phyloP scores from a whole-genome alignment of 2,113 vertebrate species.

The Tichodroma muraria region DNA sequence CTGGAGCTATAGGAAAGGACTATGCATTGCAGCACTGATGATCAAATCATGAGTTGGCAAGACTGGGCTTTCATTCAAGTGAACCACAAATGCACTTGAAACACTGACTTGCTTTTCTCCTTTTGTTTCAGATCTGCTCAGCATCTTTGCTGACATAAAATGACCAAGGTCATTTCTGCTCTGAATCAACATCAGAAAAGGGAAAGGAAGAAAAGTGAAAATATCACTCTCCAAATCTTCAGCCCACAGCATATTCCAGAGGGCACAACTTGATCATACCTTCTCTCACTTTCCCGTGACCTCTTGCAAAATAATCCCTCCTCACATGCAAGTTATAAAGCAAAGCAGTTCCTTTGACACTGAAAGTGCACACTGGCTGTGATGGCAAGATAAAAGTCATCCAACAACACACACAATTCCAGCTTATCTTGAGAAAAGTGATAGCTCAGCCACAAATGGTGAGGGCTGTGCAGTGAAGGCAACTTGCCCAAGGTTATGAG shows the following conservation, averaged over 20 bases:
- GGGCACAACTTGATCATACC: background rate
- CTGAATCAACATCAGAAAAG: conserved; percentile 50
- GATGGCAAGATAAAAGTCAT: conserved; percentile 65
- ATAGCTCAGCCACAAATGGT: conserved; percentile 39
- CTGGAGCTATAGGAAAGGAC: conserved; percentile 22
- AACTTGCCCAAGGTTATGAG: background rate
- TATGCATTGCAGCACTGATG: background rate
- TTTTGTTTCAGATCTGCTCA: conserved; percentile 45
- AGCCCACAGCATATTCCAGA: background rate
- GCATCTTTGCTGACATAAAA: conserved; percentile 39
- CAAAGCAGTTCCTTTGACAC: conserved; percentile 44
- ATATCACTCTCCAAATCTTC: conserved; percentile 9
- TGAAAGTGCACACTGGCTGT: background rate
- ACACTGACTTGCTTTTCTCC: background rate
- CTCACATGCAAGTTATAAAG: conserved; percentile 1
- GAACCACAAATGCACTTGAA: conserved; percentile 37
- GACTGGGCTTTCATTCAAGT: conserved; percentile 26
- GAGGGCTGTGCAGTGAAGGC: background rate
- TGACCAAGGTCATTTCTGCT: conserved; percentile 39
- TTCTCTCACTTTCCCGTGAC: conserved; percentile 64
- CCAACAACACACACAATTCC: conserved; percentile 30
- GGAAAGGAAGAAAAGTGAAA: background rate
- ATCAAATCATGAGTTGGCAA: conserved; percentile 54
- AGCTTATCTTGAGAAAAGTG: conserved; percentile 65
- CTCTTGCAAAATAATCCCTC: conserved; percentile 52